These are phyloP conservation scores for Pediacus dermestoides DNA, from an alignment of 2,888 invertebrate genomes.

Conservation along the genomic window DNA sequence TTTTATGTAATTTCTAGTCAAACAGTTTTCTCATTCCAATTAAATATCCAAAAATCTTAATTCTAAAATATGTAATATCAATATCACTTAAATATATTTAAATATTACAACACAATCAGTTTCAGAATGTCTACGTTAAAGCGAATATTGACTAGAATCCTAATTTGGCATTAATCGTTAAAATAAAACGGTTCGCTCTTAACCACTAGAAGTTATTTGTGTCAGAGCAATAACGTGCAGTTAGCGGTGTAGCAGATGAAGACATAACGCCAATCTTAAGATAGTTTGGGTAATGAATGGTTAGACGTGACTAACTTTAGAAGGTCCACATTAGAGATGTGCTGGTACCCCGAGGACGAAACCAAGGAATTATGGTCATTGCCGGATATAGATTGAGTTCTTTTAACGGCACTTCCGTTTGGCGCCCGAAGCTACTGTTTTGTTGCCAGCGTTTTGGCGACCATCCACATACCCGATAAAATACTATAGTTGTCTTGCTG, in stretches of 20 bases:
- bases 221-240: slow-evolving; percentile 1
- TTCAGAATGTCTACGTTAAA: too few species aligned
- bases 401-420: slow-evolving; percentile 1
- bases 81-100: too few species aligned
- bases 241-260: slow-evolving; percentile 4
- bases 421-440: not conserved
- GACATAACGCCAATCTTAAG: slow-evolving; percentile 8
- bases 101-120: too few species aligned
- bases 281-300: slow-evolving; percentile 4
- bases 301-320: slow-evolving; percentile 1
- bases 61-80: too few species aligned
- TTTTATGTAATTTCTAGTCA: too few species aligned
- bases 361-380: slow-evolving; percentile 10
- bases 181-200: slow-evolving; percentile 3
- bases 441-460: slow-evolving; percentile 4
- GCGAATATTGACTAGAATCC: too few species aligned
- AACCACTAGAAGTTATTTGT: slow-evolving; percentile 4
- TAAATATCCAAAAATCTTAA: too few species aligned
- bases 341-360: slow-evolving; percentile 10
- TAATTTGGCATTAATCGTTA: too few species aligned
- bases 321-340: slow-evolving; percentile 8
- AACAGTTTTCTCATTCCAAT: too few species aligned
- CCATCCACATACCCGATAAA: slow-evolving; percentile 1
- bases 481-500: slow-evolving; percentile 3
- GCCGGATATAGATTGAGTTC: slow-evolving; percentile 9